Evolutionary conservation across 2,797 vertebrate genomes (phyloP).

Genomic region (Melanogrammus aeglefinus): DNA sequence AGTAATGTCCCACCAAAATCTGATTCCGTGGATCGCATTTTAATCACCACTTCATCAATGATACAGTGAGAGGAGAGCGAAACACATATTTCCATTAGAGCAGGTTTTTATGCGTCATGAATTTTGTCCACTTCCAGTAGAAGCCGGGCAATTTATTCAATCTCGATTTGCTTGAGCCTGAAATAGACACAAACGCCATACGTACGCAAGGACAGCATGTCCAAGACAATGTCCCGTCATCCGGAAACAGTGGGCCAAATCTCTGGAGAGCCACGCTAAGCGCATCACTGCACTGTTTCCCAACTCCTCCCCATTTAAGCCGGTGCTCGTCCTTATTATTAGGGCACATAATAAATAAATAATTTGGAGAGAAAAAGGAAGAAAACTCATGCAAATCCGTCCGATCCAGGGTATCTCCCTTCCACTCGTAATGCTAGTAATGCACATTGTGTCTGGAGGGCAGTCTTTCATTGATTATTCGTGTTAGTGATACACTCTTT

Average conservation of each 20-base stretch:
- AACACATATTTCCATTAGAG: neutral
- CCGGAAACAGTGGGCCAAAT: neutral
- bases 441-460: conserved; percentile 12
- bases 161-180: neutral
- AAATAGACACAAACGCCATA: neutral
- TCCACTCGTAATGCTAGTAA: neutral
- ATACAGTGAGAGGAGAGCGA: conserved; percentile 1
- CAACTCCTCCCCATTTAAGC: neutral
- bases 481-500: conserved; percentile 48
- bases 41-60: conserved; percentile 33
- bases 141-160: neutral
- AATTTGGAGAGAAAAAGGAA: neutral
- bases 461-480: conserved; percentile 57
- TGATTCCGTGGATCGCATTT: neutral
- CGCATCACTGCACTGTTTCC: neutral
- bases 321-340: neutral
- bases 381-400: neutral
- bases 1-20: neutral
- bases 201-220: neutral
- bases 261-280: neutral
- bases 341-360: neutral
- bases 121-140: neutral
- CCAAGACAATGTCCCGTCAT: neutral
- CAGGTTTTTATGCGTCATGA: neutral
- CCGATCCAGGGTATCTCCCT: neutral